phyloP scores from a whole-genome alignment of 2,113 vertebrate species.

The Rhea americana region DNA sequence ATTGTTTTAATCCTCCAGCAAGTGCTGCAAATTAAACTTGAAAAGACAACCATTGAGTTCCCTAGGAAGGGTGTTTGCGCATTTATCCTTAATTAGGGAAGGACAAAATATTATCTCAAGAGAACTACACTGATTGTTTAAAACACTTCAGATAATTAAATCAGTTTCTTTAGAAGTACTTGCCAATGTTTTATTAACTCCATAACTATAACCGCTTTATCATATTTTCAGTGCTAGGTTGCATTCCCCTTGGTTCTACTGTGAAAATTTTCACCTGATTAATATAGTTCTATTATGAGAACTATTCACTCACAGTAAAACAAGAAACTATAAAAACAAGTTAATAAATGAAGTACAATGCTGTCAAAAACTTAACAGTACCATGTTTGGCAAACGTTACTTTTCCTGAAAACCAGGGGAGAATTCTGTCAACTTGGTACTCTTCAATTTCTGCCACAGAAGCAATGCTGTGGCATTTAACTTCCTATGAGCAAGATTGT shows the following conservation, averaged over 20 bases:
- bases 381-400: background rate
- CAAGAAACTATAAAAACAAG: too few species aligned
- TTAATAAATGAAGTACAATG: background rate
- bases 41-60: background rate
- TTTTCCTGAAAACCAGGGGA: background rate
- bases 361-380: background rate
- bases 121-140: background rate
- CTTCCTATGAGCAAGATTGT: too few species aligned
- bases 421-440: background rate
- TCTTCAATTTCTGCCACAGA: background rate
- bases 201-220: background rate
- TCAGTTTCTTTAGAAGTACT: background rate
- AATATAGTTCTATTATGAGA: too few species aligned
- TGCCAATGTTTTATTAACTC: background rate
- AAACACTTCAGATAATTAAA: conserved; percentile 38
- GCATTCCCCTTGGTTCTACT: background rate
- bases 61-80: background rate
- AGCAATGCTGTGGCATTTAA: background rate
- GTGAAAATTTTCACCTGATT: background rate
- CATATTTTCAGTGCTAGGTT: background rate
- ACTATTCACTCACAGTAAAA: too few species aligned
- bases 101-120: conserved; percentile 3
- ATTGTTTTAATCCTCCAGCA: conserved; percentile 46
- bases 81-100: conserved; percentile 12
- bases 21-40: conserved; percentile 41